A percentile compares a stretch with the other conserved stretches of the same genome.
Evolutionary conservation across 1,140 invertebrate genomes (phyloP).

Genomic region (Orchestia grillus): DNA sequence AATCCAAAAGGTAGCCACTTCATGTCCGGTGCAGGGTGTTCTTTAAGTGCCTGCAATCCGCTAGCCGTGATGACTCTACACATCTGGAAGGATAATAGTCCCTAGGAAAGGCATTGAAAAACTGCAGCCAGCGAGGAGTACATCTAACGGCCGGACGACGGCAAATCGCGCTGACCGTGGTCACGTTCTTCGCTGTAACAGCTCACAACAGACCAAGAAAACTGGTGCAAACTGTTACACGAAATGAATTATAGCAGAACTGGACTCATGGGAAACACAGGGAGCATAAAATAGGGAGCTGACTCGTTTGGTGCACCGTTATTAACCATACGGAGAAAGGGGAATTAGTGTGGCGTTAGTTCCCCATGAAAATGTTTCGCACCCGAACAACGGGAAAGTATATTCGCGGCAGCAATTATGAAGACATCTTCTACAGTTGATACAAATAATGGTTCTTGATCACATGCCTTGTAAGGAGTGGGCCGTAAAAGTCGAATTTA

Average conservation of each 20-base stretch:
- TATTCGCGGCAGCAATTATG: not conserved
- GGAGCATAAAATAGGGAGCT: not conserved
- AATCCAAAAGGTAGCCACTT: constrained; percentile 44
- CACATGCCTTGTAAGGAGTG: not conserved
- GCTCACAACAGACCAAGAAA: not conserved
- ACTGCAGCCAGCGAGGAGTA: not conserved
- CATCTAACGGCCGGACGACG: not conserved
- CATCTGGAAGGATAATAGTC: constrained; percentile 48
- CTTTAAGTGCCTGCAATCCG: constrained; percentile 55
- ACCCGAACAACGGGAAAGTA: not conserved
- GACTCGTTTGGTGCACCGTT: not conserved
- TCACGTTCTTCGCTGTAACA: constrained; percentile 2
- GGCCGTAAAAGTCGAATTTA: constrained; percentile 21
- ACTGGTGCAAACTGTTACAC: constrained; percentile 53
- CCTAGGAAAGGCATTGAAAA: constrained; percentile 42
- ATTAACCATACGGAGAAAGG: constrained; percentile 40
- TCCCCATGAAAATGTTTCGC: not conserved
- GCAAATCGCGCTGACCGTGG: constrained; percentile 33
- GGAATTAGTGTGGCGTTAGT: not conserved
- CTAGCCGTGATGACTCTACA: constrained; percentile 55
- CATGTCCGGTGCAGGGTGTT: constrained; percentile 48
- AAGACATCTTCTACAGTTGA: not conserved
- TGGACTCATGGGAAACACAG: constrained; percentile 39
- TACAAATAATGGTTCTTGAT: constrained; percentile 21
- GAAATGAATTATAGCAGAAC: constrained; percentile 23